Base-by-base conservation (phyloP, 2,797 vertebrate species). In the Lagorchestes hirsutus region DNA sequence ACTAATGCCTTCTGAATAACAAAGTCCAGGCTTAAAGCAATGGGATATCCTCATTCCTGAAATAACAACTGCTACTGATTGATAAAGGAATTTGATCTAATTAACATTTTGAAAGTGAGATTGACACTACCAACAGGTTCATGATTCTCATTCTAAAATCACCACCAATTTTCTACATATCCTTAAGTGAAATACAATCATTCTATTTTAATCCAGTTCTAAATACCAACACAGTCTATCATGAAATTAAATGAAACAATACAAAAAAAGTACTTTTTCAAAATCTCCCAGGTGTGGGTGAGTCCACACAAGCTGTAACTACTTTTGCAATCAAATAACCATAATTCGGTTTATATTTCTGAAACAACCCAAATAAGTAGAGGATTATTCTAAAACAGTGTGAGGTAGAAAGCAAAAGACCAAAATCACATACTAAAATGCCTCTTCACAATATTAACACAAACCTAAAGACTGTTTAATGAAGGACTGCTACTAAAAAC, bases 51-150 rank as follows among this genome's bases (percentile, higher is more conserved):
- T 94, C 92, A 57, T 27, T 67, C 91, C 87, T 29, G 2, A 0
- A 82, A 56, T 95, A 93, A 82, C 95, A 95, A 96, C 96, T 92
- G 92, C 58, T 58, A n/a, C 55, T 94, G 93, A 93, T n/a, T 87
- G 28, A 52, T 28, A 82, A 54, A 94, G 14, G 40, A 94, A 91
- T 94, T 94, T 91, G 67, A 97, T 92, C 94, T n/a, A 90, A 93
- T 50, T 12, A 91, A 40, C 1, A 58, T 28, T 57, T 62, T 52
- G 96, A 91, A 95, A 93, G 93, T 28, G 96, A 93, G 96, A 91
- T 5, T 90, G 58, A 8, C 40, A 92, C 96, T 93, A 95, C 56
- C 93, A 97, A 95, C 92, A 54, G 93, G 90, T n/a, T 28, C 11
- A 16, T 28, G 59, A 54, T 46, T 82, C 31, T 6, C 59, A 57